Evolutionary conservation across 2,113 vertebrate species (phyloP).

Genomic region (Coregonus clupeaformis): DNA sequence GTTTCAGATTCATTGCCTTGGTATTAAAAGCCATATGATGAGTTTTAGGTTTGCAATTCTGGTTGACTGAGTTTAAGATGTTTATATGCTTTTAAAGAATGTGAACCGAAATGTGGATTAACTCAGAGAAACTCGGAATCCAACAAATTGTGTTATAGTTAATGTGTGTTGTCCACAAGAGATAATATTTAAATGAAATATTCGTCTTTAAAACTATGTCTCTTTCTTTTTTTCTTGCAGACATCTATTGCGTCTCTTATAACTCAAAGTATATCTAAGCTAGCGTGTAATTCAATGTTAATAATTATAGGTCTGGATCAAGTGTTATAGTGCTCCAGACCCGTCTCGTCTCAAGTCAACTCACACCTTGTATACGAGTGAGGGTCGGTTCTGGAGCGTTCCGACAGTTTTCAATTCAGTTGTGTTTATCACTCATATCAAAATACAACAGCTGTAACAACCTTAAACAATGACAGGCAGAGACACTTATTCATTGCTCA

Average conservation of each 20-base stretch:
- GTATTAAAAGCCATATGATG: constrained; percentile 43
- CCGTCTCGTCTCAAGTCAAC: too few species aligned
- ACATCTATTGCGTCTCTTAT: neutral
- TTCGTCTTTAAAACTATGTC: constrained; percentile 35
- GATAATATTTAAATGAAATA: constrained; percentile 61
- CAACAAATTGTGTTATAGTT: constrained; percentile 48
- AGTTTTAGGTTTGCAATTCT: constrained; percentile 33
- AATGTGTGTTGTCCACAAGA: constrained; percentile 44
- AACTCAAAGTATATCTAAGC: too few species aligned
- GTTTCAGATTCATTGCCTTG: constrained; percentile 53
- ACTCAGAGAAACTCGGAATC: constrained; percentile 22
- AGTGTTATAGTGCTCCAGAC: too few species aligned
- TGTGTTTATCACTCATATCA: too few species aligned
- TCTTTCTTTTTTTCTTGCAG: constrained; percentile 12
- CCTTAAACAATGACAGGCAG: too few species aligned
- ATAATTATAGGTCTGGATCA: too few species aligned
- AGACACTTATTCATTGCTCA: too few species aligned
- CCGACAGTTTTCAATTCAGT: too few species aligned
- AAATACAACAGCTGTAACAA: too few species aligned
- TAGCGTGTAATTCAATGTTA: too few species aligned
- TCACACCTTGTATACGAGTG: too few species aligned
- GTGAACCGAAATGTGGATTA: constrained; percentile 53
- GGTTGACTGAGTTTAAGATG: constrained; percentile 49
- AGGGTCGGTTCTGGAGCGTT: too few species aligned
- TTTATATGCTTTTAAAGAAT: constrained; percentile 42